Conservation (phyloP, 64 coral and sea anemone species). For the Dendrophyllia cribrosa region DNA sequence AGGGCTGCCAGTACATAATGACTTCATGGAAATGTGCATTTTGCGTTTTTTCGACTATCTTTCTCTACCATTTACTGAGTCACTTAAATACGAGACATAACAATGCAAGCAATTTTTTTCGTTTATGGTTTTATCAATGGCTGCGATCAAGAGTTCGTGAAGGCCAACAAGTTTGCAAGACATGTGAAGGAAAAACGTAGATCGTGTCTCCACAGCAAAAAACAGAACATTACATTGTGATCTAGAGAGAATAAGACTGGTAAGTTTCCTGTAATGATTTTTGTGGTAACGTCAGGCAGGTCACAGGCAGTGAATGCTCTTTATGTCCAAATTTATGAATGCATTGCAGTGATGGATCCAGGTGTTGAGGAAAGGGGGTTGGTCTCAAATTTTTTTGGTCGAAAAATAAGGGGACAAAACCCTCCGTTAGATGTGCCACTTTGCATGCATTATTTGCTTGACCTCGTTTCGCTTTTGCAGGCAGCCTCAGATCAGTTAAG, state of each 20-base stretch:
- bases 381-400: not conserved
- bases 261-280: not conserved
- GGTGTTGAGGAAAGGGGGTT: too few species aligned
- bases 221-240: not conserved
- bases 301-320: not conserved
- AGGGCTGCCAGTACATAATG: not conserved
- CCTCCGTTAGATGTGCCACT: not conserved
- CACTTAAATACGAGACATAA: constrained; percentile 44
- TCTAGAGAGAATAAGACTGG: constrained; percentile 3
- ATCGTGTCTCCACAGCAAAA: constrained; percentile 20
- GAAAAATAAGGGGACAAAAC: not conserved
- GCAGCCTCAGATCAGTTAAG: not conserved
- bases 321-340: not conserved
- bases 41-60: constrained; percentile 18
- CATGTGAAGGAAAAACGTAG: constrained; percentile 26
- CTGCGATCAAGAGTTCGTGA: constrained; percentile 30
- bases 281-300: not conserved
- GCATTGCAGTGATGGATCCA: not conserved
- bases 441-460: not conserved
- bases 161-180: constrained; percentile 48
- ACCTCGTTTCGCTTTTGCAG: not conserved
- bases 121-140: constrained; percentile 39
- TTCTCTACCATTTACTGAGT: constrained; percentile 38
- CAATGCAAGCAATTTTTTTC: constrained; percentile 19
- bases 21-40: constrained; percentile 18